Evolutionary conservation across 1,140 invertebrate genomes (phyloP), one percentile per base, ranked within the genome.

Genomic region (Micrasema longulum): DNA sequence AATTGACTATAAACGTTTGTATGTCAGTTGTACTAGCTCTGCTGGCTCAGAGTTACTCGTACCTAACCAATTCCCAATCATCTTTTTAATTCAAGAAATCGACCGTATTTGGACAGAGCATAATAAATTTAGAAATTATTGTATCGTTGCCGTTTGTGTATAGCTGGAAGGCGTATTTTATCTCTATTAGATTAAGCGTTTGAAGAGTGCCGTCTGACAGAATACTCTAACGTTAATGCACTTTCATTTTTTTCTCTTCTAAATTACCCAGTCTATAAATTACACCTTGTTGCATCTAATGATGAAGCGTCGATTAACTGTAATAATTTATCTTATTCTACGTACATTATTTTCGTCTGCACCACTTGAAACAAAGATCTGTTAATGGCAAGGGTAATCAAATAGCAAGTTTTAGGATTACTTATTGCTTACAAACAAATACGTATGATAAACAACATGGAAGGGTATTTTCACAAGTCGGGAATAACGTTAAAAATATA

Each of bases 161-260:
- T 64, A 47, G 60, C 60, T 64, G 41, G 43, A 22, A 14, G 60
- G 38, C 43, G 60, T 64, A 47, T 48, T 64, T 47, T 64, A 64
- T 64, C 60, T 64, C 43, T 45, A 64, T 64, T 64, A 64, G 38
- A 43, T 63, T 41, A 63, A 63, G 43, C 23, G 60, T 64, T 47
- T 64, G 60, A 64, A 64, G 60, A 47, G 26, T 48, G 43, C 60
- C 60, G 60, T 64, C 60, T 23, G 7, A 45, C 16, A 9, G 36
- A 64, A 31, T 64, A 64, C 45, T 47, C 23, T 35, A 47, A 22
- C 60, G 36, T 41, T 62, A 62, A 62, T 48, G 22, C 43, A 64
- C 60, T 64, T 64, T 64, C 60, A 22, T 47, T 64, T 64, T 64
- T 63, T 18, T 18, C 31, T 31, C 26, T 38, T 38, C 23, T 47